Base-by-base conservation (phyloP, 2,113 vertebrate species). In the Orycteropus afer region DNA sequence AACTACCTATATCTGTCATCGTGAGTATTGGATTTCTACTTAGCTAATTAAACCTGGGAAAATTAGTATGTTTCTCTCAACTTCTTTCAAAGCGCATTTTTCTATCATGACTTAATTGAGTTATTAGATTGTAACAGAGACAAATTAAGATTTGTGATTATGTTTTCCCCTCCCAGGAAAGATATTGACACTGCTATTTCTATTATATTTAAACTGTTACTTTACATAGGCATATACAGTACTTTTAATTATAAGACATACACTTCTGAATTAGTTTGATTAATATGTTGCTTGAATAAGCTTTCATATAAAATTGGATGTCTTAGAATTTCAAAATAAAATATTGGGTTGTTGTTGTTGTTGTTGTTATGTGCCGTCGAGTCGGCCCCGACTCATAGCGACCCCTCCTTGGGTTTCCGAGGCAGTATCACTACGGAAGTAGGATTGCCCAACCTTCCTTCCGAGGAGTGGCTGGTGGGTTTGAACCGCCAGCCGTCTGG, bases 61-160 rank as follows among this genome's bases (percentile, higher is more conserved):
- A 96, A 77, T 97, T 90, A 96, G 90, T 90, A 84, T 97, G 95
- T 95, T 97, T 93, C 93, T 96, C 86, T 85, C 92, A 91, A 86
- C 97, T 86, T 96, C 88, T 95, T 97, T 96, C 95, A 93, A 95
- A 97, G 79, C 61, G 92, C 13, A 94, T 98, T 97, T 97, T 94
- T 95, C 96, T 97, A 96, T 97, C 94, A 91, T 27, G 95, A 47
- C 67, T 89, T 98, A 98, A 98, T 96, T 98, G 98, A 94, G 97
- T 98, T 98, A 97, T 93, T 97, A 97, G 94, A 83, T 83, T 95
- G 91, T 89, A 90, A 82, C 95, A 94, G 96, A 97, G 89, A 96
- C 90, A 95, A 90, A 96, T 97, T 95, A 96, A 94, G 86, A 97
- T 90, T 93, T 12, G 51, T 14, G 73, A 87, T 78, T n/a, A 87